Evolutionary conservation across 2,113 vertebrate genomes (phyloP).

Genomic region (Zosterops japonicus): DNA sequence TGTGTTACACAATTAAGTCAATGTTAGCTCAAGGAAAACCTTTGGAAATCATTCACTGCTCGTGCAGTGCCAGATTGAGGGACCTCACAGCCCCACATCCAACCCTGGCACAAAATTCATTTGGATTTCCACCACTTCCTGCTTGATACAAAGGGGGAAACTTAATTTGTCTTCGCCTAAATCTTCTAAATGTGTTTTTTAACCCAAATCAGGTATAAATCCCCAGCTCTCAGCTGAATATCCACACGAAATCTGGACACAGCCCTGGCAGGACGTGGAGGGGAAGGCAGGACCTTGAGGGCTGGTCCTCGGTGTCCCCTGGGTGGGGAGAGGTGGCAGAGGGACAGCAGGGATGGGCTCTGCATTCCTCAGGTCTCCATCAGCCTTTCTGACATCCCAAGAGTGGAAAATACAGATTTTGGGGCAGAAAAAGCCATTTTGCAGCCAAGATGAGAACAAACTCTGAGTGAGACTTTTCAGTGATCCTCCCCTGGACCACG

Average conservation of each 20-base stretch:
- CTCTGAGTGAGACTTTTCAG: not conserved
- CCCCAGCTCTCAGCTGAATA: not conserved
- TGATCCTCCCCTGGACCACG: not conserved
- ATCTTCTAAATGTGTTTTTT: not conserved
- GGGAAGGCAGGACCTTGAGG: accelerated
- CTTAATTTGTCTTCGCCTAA: not conserved
- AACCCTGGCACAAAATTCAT: not conserved
- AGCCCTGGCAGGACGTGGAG: accelerated
- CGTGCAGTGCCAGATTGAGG: not conserved
- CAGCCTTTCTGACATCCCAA: not conserved
- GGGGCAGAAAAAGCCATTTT: not conserved
- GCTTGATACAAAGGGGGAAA: not conserved
- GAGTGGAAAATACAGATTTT: not conserved
- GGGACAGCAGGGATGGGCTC: accelerated
- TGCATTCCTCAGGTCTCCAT: not conserved
- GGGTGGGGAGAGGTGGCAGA: not conserved
- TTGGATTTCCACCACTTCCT: accelerated
- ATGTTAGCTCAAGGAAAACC: conserved; percentile 63
- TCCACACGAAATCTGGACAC: not conserved
- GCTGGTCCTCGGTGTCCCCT: accelerated
- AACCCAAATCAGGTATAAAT: not conserved
- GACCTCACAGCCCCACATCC: not conserved
- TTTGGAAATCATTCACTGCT: conserved; percentile 40
- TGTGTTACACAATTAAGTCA: conserved; percentile 53
- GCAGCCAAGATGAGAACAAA: not conserved